These are phyloP conservation scores for Machimus rusticus DNA, from an alignment of 2,888 invertebrate species.

Conservation along the genomic window DNA sequence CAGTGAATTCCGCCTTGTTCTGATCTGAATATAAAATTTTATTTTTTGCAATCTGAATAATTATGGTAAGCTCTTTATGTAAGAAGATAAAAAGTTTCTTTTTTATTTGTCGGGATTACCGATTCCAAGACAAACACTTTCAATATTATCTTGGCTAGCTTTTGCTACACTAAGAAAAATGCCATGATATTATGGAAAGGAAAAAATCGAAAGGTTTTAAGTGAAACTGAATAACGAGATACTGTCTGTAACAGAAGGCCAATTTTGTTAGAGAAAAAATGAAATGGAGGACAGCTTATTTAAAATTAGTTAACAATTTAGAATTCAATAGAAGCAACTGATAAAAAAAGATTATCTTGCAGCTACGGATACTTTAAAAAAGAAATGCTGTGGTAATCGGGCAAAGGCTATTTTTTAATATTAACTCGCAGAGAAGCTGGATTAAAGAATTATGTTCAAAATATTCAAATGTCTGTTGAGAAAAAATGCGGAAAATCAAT, in stretches of 20 bases:
- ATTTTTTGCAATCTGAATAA: not conserved
- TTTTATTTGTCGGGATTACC: not conserved
- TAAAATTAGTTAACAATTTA: not conserved
- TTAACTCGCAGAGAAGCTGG: too few species aligned
- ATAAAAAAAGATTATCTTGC: not conserved
- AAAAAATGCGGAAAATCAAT: too few species aligned
- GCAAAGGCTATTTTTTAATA: too few species aligned
- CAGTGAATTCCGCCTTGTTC: not conserved
- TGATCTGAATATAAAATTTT: not conserved
- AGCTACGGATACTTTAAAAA: not conserved
- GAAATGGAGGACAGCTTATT: not conserved
- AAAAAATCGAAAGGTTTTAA: not conserved
- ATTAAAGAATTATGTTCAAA: too few species aligned
- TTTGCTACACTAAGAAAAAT: not conserved
- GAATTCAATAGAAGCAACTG: not conserved
- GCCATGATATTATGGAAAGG: not conserved
- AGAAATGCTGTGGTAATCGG: not conserved
- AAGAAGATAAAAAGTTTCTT: not conserved
- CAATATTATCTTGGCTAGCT: not conserved
- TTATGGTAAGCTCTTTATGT: not conserved
- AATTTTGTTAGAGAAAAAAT: not conserved
- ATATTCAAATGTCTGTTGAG: too few species aligned
- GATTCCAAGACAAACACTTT: not conserved
- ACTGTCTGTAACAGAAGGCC: not conserved
- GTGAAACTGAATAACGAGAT: not conserved